These are phyloP conservation scores for Gouania willdenowi DNA, from an alignment of 2,797 vertebrate genomes.

Conservation along the genomic window DNA sequence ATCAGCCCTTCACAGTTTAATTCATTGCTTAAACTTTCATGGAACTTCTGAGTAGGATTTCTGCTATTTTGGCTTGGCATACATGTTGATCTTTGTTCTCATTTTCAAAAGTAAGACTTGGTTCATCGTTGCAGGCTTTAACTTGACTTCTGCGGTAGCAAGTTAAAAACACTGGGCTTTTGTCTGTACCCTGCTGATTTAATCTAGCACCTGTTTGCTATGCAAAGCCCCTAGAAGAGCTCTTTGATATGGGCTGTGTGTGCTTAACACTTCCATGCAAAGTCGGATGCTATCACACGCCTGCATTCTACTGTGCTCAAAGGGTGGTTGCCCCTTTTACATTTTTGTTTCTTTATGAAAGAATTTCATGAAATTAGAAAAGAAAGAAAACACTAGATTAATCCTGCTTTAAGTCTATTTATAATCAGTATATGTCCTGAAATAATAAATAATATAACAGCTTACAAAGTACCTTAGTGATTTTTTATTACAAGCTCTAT, in stretches of 20 bases:
- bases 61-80: constrained; percentile 22
- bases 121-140: constrained; percentile 48
- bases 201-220: constrained; percentile 71
- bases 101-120: constrained; percentile 20
- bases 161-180: constrained; percentile 65
- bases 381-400: constrained; percentile 5
- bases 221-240: constrained; percentile 64
- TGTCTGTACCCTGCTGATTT: constrained; percentile 59
- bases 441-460: too few species aligned
- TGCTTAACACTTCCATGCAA: constrained; percentile 23
- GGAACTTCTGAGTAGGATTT: constrained; percentile 15
- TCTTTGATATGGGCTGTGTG: constrained; percentile 56
- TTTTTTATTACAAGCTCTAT: too few species aligned
- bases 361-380: constrained; percentile 13
- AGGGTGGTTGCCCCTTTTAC: constrained; percentile 29
- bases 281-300: constrained; percentile 42
- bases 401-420: constrained; percentile 16
- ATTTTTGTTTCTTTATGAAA: constrained; percentile 17
- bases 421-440: constrained; percentile 15
- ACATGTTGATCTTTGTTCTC: constrained; percentile 22
- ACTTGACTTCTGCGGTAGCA: constrained; percentile 55
- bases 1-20: too few species aligned
- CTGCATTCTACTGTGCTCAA: constrained; percentile 33
- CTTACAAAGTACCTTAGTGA: too few species aligned
- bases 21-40: too few species aligned